Conservation (phyloP, 2,113 vertebrate species). For the Phoenicopterus ruber region DNA sequence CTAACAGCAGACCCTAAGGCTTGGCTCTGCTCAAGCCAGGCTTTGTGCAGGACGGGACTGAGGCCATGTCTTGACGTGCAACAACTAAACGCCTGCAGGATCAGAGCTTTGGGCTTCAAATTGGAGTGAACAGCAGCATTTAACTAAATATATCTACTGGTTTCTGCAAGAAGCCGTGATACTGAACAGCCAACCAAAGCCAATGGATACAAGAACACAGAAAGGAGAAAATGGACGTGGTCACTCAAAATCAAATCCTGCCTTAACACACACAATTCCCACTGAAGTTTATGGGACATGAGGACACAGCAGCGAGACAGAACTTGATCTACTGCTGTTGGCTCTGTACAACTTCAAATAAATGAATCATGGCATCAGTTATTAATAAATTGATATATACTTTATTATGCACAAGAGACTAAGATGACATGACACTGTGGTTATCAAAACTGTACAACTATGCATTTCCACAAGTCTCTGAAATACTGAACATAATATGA, state of each 20-base stretch:
- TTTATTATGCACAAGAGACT: conserved; percentile 82
- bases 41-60: neutral
- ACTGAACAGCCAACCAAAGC: neutral
- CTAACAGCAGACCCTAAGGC: neutral
- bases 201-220: neutral
- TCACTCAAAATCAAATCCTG: neutral
- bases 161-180: neutral
- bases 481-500: conserved; percentile 62
- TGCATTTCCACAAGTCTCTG: conserved; percentile 66
- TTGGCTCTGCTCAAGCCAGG: neutral
- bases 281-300: neutral
- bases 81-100: neutral
- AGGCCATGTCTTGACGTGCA: neutral
- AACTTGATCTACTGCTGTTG: neutral
- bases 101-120: neutral
- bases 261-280: neutral
- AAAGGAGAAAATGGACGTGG: neutral
- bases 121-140: neutral
- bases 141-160: neutral
- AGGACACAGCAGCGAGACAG: neutral
- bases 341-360: neutral
- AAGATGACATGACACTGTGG: conserved; percentile 72
- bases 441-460: conserved; percentile 80
- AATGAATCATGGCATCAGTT: neutral
- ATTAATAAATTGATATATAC: conserved; percentile 74